Percentiles rank a stretch among this genome's conserved stretches.
Conservation (phyloP, 1,140 invertebrate genomes). For the Papilio xuthus region DNA sequence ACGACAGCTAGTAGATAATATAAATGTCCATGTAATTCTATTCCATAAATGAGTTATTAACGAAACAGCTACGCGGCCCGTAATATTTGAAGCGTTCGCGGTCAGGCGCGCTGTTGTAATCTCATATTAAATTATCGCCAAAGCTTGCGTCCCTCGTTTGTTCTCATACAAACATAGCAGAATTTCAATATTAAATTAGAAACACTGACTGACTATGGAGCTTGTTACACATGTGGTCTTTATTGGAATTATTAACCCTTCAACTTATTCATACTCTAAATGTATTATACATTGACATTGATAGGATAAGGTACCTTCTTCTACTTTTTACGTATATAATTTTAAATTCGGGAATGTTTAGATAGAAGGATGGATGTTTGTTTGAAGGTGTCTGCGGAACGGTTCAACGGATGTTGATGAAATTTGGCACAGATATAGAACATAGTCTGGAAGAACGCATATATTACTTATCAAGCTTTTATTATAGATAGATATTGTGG, state of each 20-base stretch:
- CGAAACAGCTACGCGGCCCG: conserved; percentile 40
- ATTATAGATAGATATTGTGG: too few relatives aligned
- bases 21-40: not conserved
- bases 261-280: not conserved
- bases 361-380: too few relatives aligned
- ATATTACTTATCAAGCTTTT: too few relatives aligned
- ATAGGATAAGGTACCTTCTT: too few relatives aligned
- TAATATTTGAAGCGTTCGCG: conserved; percentile 51
- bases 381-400: too few relatives aligned
- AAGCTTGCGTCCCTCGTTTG: conserved; percentile 55
- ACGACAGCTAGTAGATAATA: not conserved
- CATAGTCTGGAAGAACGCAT: too few relatives aligned
- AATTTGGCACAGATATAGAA: too few relatives aligned
- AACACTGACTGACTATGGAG: conserved; percentile 30
- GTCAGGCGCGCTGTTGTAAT: conserved; percentile 52
- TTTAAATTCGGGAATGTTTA: too few relatives aligned
- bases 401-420: too few relatives aligned
- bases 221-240: not conserved
- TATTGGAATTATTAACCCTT: not conserved
- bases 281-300: too few relatives aligned
- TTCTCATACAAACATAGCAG: conserved; percentile 44
- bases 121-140: conserved; percentile 48
- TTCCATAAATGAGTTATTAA: conserved; percentile 44
- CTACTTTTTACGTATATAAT: too few relatives aligned
- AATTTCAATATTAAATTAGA: conserved; percentile 54